These are phyloP conservation scores for Odocoileus virginianus DNA, from an alignment of 2,113 vertebrate genomes.

Conservation along the genomic window DNA sequence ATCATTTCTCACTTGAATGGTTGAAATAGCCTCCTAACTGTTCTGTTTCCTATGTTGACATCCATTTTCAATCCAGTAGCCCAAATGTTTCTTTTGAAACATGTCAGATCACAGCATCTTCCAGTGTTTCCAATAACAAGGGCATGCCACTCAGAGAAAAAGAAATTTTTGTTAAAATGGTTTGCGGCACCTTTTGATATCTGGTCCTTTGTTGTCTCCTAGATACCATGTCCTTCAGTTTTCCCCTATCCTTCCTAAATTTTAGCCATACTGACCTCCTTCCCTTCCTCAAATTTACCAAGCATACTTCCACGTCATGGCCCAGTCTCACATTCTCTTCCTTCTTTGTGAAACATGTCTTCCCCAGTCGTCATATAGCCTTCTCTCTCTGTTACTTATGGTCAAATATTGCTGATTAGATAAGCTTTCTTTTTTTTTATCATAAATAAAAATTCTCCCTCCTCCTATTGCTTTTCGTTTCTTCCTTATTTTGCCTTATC, in stretches of 20 bases:
- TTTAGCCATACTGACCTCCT: neutral
- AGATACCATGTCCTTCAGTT: neutral
- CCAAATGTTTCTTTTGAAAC: neutral
- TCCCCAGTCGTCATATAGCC: neutral
- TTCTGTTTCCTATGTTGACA: neutral
- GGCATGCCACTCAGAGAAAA: neutral
- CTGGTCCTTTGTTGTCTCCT: neutral
- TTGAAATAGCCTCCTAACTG: neutral
- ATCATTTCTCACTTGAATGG: neutral
- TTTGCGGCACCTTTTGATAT: neutral
- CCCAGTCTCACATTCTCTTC: neutral
- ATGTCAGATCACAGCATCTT: neutral
- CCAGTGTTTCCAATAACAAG: neutral
- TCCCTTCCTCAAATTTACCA: neutral
- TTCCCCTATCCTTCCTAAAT: neutral
- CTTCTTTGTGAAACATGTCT: neutral
- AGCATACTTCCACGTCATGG: fast-evolving
- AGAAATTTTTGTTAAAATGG: neutral
- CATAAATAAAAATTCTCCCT: neutral
- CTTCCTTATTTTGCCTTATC: neutral
- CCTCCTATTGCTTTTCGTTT: neutral
- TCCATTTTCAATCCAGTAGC: neutral
- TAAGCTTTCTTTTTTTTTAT: neutral
- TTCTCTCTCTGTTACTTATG: neutral
- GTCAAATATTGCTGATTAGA: neutral